phyloP scores from a whole-genome alignment of 2,888 invertebrate genomes.

The Brachyptera risi region DNA sequence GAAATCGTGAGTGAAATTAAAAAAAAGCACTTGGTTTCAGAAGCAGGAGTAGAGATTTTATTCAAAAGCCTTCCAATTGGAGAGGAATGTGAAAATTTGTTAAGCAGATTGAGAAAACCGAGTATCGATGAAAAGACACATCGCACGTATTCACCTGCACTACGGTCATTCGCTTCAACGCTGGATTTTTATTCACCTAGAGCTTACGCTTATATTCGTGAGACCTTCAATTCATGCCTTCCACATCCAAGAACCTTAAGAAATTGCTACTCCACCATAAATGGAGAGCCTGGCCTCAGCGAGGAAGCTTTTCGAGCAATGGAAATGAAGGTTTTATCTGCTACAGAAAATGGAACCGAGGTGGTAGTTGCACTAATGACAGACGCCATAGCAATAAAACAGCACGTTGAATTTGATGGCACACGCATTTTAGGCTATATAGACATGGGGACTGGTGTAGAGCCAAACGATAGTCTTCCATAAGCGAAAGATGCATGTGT shows the following conservation, averaged over 20 bases:
- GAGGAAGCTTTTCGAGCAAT: slow-evolving; percentile 29
- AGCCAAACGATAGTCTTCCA: neutral
- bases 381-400: slow-evolving; percentile 9
- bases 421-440: neutral
- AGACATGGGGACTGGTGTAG: neutral
- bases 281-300: slow-evolving; percentile 40
- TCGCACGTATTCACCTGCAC: slow-evolving; percentile 30
- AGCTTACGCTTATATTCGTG: slow-evolving; percentile 40
- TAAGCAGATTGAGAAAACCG: neutral
- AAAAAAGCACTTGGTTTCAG: neutral
- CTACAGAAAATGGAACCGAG: neutral
- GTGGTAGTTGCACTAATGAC: neutral
- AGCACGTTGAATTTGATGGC: slow-evolving; percentile 11
- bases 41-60: neutral
- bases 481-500: slow-evolving; percentile 2
- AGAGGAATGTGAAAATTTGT: neutral
- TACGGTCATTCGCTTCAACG: slow-evolving; percentile 38
- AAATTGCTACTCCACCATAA: too few species aligned
- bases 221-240: slow-evolving; percentile 38
- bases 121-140: neutral
- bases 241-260: too few species aligned
- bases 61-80: neutral
- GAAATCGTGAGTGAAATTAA: neutral
- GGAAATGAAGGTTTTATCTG: neutral
- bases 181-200: slow-evolving; percentile 40